These are phyloP conservation scores for Drosophila subpulchrella DNA, from an alignment of 1,140 invertebrate species.

Conservation along the genomic window DNA sequence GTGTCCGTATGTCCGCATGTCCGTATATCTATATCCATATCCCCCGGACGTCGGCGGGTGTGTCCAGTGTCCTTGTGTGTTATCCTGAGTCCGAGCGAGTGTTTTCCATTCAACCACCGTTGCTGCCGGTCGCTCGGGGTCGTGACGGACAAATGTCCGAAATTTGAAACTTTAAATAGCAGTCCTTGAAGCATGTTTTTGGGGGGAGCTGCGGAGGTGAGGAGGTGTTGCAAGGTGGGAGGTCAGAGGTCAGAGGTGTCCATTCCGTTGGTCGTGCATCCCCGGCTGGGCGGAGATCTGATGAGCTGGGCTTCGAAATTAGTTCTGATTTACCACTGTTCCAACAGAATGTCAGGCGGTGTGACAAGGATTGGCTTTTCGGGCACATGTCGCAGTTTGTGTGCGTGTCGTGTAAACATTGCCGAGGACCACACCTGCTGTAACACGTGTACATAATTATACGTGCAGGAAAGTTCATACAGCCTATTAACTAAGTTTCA, in stretches of 20 bases:
- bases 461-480: conserved; percentile 21
- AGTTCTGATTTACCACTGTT: conserved; percentile 59
- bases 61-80: conserved; percentile 24
- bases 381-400: conserved; percentile 40
- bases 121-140: conserved; percentile 26
- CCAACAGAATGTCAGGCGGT: conserved; percentile 32
- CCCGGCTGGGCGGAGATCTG: conserved; percentile 37
- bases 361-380: conserved; percentile 46
- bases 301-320: conserved; percentile 35
- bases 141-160: conserved; percentile 78
- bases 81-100: conserved; percentile 29
- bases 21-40: conserved; percentile 28
- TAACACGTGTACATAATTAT: conserved; percentile 46
- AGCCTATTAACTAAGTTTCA: conserved; percentile 23
- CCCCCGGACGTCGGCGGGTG: conserved; percentile 4
- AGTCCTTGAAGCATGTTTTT: conserved; percentile 38
- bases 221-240: background rate
- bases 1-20: background rate
- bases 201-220: too few species aligned
- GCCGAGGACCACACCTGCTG: conserved; percentile 37
- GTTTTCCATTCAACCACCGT: conserved; percentile 43
- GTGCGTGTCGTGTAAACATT: conserved; percentile 49
- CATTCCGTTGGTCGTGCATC: background rate
- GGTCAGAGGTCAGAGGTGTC: conserved; percentile 11
- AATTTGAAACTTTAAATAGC: conserved; percentile 78